Evolutionary conservation across 37 sponge, comb jelly and placozoan species (phyloP).

Genomic region (Halichondria panicea): DNA sequence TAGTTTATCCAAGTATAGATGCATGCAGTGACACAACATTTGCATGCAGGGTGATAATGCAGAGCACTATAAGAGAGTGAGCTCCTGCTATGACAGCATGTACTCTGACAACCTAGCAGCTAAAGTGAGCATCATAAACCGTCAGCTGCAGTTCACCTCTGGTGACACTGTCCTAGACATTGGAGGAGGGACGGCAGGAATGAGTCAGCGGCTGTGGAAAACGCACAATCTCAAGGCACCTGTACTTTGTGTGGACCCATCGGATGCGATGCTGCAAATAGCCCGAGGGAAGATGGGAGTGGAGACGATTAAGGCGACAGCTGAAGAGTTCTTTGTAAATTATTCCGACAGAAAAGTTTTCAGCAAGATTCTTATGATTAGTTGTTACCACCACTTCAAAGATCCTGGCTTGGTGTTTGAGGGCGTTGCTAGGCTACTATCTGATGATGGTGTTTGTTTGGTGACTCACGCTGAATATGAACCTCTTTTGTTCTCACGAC

Average conservation of each 20-base stretch:
- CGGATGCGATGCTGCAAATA: neutral
- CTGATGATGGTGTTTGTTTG: conserved; percentile 6
- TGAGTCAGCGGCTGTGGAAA: neutral
- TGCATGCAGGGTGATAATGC: no score
- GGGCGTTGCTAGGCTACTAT: neutral
- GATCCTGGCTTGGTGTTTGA: neutral
- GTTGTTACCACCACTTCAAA: neutral
- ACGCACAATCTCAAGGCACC: neutral
- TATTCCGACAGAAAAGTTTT: neutral
- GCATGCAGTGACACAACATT: no score
- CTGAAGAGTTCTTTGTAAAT: conserved; percentile 8
- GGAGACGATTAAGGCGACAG: neutral
- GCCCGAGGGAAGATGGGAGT: neutral
- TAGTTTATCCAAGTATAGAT: no score
- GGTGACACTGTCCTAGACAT: no score
- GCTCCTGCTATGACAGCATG: no score
- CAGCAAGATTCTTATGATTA: neutral
- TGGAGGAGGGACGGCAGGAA: neutral
- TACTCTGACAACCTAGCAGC: no score
- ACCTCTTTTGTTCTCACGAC: no score
- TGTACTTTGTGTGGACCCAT: conserved; percentile 5
- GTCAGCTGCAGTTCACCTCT: no score
- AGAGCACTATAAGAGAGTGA: no score
- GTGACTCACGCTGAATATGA: no score
- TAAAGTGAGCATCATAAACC: no score